Base-by-base conservation (phyloP, 2,888 invertebrate species). In the Polymixis flavicincta region DNA sequence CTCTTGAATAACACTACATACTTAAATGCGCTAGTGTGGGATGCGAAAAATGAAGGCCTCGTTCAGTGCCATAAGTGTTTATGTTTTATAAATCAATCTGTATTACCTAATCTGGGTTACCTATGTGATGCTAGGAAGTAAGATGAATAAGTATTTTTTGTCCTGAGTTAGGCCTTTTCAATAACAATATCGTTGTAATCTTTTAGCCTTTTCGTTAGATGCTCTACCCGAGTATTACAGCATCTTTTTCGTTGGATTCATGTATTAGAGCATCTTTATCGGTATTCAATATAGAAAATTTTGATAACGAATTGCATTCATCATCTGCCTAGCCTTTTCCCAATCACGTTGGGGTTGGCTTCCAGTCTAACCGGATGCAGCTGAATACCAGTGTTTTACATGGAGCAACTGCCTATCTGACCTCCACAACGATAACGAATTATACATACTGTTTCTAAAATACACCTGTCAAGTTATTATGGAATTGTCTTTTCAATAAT, bases 51-150 rank as follows among this genome's bases (percentile, higher is more conserved):
- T 37, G 37, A 61, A 74, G 64, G 65, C 14, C 48, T 28, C 19
- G 19, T 55, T 74, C 55, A 78, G 50, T 74, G 74, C n/a, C 60
- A 82, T 73, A 28, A 72, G 25, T 57, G 22, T 68, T 69, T 67
- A 55, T 71, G 25, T 69, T 69, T n/a, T 52, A 37, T 59, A 54
- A 32, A 77, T 19, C 13, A 25, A 67, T 55, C 13, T 59, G 37
- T 63, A 48, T 48, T 64, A 66, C n/a, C 22, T n/a, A 72, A 78
- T 54, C 60, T 28, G 19, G 19, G 19, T 42, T 32, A 54, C 42
- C 19, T 60, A 42, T 22, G 9, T 7, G 17, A 6, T 55, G 42
- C 22, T 76, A 42, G 37, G 13, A 60, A 48, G 48, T 37, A 11
- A 32, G 22, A 60, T 74, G 14, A 14, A 42, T 19, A 28, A 64